phyloP scores from a whole-genome alignment of 2,888 invertebrate species.

The Ormyrus thymus region DNA sequence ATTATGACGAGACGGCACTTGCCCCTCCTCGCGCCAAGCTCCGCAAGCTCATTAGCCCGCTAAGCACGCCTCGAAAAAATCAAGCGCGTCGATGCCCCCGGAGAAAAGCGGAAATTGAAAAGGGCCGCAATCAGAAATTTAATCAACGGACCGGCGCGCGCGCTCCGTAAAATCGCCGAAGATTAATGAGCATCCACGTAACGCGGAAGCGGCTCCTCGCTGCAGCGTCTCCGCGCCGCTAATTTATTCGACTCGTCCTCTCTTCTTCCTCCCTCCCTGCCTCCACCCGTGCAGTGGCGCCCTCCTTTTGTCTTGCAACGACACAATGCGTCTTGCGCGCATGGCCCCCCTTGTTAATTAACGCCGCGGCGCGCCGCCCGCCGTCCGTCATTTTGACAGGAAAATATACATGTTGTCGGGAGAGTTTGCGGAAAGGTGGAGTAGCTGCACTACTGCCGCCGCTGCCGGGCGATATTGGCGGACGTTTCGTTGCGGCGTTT shows the following conservation, averaged over 20 bases:
- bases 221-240: not conserved
- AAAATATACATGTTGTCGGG: not conserved
- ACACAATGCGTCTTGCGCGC: conserved; percentile 20
- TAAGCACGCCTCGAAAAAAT: no score
- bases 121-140: conserved; percentile 50
- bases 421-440: no score
- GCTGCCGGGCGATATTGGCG: no score
- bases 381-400: not conserved
- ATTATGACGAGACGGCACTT: no score
- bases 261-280: not conserved
- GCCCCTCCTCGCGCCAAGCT: no score
- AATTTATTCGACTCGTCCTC: conserved; percentile 44
- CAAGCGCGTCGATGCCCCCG: not conserved
- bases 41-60: no score
- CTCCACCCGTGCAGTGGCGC: no score
- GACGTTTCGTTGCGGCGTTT: no score
- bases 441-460: no score
- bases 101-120: not conserved
- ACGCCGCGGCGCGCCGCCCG: not conserved
- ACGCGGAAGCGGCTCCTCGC: not conserved
- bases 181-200: conserved; percentile 48
- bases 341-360: conserved; percentile 35
- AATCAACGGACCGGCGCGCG: conserved; percentile 32
- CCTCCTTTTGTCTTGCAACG: not conserved
- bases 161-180: conserved; percentile 25